These are phyloP conservation scores for Nymphicus hollandicus DNA, from an alignment of 2,113 vertebrate species.

Conservation along the genomic window DNA sequence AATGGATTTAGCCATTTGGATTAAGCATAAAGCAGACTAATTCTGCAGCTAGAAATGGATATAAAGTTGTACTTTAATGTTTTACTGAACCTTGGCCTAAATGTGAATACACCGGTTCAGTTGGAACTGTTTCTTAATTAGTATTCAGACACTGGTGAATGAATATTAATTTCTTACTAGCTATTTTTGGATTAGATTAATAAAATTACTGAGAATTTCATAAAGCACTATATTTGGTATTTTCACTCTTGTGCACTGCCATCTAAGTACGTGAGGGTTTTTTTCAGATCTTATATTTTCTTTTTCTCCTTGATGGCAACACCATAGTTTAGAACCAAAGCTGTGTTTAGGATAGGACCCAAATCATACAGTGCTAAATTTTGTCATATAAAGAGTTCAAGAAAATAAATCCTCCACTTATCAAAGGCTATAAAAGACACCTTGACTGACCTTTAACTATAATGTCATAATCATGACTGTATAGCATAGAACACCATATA, in stretches of 20 bases:
- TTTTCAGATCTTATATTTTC: not conserved
- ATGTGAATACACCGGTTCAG: not conserved
- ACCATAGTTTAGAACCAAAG: not conserved
- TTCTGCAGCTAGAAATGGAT: not conserved
- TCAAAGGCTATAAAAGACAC: not conserved
- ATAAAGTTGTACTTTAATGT: conserved; percentile 8
- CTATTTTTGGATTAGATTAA: not conserved
- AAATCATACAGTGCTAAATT: not conserved
- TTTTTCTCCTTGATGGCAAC: not conserved
- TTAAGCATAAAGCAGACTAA: conserved; percentile 17
- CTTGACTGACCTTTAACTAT: not conserved
- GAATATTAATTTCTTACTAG: conserved; percentile 10
- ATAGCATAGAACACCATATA: conserved; percentile 12
- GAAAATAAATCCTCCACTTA: conserved; percentile 1
- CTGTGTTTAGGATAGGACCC: not conserved
- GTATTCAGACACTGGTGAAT: not conserved
- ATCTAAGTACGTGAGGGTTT: not conserved
- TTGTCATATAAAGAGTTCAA: not conserved
- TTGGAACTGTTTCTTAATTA: conserved; percentile 20
- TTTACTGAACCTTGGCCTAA: conserved; percentile 21
- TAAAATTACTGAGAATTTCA: not conserved
- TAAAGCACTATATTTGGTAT: not conserved
- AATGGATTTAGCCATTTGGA: not conserved
- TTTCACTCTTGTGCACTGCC: not conserved
- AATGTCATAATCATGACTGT: not conserved